phyloP scores from a whole-genome alignment of 2,888 invertebrate species.

The Microplitis deprimator region DNA sequence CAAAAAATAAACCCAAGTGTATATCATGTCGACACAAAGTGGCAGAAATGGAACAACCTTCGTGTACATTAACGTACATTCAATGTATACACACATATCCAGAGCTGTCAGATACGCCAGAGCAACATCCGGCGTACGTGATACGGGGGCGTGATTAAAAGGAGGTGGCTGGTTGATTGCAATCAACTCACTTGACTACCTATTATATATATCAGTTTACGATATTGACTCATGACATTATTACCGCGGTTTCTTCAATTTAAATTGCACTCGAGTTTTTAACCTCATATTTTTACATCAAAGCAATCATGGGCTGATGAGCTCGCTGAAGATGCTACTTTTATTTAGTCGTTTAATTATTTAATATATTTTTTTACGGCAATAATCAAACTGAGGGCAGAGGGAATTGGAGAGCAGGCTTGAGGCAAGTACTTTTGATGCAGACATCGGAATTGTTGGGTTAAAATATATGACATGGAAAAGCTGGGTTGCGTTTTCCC shows the following conservation, averaged over 20 bases:
- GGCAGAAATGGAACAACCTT: slow-evolving; percentile 17
- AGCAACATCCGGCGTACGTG: slow-evolving; percentile 35
- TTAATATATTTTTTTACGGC: too few species aligned
- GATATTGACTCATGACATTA: background rate
- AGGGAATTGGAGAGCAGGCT: background rate
- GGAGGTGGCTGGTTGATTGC: slow-evolving; percentile 33
- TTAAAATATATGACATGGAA: background rate
- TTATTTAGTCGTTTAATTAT: too few species aligned
- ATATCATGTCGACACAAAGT: background rate
- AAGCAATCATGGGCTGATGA: background rate
- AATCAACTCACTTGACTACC: slow-evolving; percentile 20
- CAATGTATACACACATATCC: slow-evolving; percentile 9
- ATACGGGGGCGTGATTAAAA: slow-evolving; percentile 42
- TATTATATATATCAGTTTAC: background rate
- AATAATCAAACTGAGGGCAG: background rate
- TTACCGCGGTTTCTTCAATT: background rate
- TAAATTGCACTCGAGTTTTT: background rate
- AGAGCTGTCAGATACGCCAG: slow-evolving; percentile 16
- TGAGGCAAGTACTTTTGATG: slow-evolving; percentile 23
- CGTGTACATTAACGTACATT: background rate
- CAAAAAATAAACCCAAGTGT: background rate
- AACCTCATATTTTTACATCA: background rate
- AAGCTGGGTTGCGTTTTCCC: slow-evolving; percentile 15
- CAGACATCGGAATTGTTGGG: background rate
- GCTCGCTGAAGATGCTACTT: too few species aligned